Base-by-base conservation (phyloP, 2,888 invertebrate species). In the Trichogramma dendrolimi region DNA sequence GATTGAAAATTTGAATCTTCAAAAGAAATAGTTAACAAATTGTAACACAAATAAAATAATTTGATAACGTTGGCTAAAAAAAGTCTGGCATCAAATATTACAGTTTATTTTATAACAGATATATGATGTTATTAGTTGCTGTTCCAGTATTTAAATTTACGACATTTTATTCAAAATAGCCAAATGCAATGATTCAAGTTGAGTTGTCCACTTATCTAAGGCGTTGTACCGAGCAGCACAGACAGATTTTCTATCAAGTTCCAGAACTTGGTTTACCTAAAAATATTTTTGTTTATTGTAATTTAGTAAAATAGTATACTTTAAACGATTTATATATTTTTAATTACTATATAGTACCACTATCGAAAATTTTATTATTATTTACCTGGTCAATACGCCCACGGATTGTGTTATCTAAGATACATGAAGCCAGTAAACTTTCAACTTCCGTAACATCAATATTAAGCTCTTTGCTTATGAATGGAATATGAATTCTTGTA, bases 401-500 rank as follows among this genome's bases (percentile, higher is more conserved):
- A 75, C 89, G 88, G 73, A 92, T 91, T 56, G 92, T 92, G 80
- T 91, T 91, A 82, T 99, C 98, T 75, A 99, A 84, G 80, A 99
- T 99, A 80, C 98, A 97, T 38, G 97, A 96, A 52, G 99, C 97
- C 67, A 99, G 81, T 56, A 99, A 83, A 81, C 92, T 94, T 81
- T 97, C 97, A 27, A 99, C 97, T 82, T 99, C 99, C 68, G 87
- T 87, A 63, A 91, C 92, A 78, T 95, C 94, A 70, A 95, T 95
- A 76, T 95, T 95, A 59, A 95, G 82, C 78, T 95, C 94, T 79
- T 91, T 92, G 46, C 98, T 96, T 78, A 99, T 96, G 79, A 97
- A 98, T 5, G 95, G 94, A 79, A 99, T 96, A 77, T 96, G 94
- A 72, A 99, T 98, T 75, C 95, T 87, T 52, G 97, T 99, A 81